A percentile compares a stretch with the other conserved stretches of the same genome.
These are phyloP conservation scores for Drymodes brunneopygia DNA, from an alignment of 2,113 vertebrate species.

Conservation along the genomic window DNA sequence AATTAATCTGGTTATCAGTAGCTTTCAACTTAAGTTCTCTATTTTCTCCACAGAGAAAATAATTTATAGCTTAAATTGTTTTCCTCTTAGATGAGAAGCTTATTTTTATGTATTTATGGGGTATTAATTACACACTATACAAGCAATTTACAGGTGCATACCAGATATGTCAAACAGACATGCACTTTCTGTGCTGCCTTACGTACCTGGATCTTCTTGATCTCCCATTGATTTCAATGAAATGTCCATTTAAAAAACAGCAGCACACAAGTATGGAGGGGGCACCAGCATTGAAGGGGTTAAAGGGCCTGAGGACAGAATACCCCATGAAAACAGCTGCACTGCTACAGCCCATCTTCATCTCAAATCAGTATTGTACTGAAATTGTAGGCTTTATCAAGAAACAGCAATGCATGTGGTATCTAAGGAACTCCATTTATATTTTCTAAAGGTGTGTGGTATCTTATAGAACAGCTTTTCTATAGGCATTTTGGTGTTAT, in stretches of 20 bases:
- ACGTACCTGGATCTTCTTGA: conserved; percentile 70
- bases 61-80: no score
- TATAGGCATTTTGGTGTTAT: neutral
- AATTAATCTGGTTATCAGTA: no score
- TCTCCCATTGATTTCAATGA: conserved; percentile 69
- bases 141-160: conserved; percentile 31
- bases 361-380: conserved; percentile 24
- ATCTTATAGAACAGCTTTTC: neutral
- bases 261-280: conserved; percentile 69
- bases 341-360: conserved; percentile 43
- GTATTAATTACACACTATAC: neutral
- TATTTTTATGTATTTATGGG: no score
- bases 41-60: no score
- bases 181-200: conserved; percentile 63
- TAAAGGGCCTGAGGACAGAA: conserved; percentile 71
- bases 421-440: neutral
- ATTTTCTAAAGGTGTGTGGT: neutral
- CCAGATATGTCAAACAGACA: conserved; percentile 60
- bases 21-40: no score
- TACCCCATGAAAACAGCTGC: conserved; percentile 65
- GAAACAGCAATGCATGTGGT: neutral
- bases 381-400: conserved; percentile 21
- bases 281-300: conserved; percentile 69
- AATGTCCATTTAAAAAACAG: conserved; percentile 74
- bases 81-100: neutral